phyloP scores from a whole-genome alignment of 2,797 vertebrate genomes.

The Sebastes nivosus region DNA sequence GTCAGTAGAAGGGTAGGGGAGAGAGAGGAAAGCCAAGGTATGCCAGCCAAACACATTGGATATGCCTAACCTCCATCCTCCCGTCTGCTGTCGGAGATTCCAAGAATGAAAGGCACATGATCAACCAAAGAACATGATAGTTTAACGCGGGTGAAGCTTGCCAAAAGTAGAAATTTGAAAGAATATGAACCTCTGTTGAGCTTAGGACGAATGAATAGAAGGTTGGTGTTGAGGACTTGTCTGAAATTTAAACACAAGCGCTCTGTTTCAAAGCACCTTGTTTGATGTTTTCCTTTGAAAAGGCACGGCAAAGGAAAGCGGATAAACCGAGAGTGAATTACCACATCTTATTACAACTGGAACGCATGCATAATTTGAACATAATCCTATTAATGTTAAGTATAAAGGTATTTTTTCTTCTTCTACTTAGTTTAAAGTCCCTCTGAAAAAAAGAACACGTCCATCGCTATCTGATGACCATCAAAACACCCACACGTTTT shows the following conservation, averaged over 20 bases:
- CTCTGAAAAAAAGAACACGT: background rate
- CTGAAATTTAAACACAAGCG: background rate
- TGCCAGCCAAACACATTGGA: constrained; percentile 54
- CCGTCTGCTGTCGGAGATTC: constrained; percentile 21
- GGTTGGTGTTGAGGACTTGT: background rate
- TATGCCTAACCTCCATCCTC: constrained; percentile 56
- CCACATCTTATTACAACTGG: background rate
- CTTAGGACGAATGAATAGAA: background rate
- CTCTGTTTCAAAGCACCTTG: background rate
- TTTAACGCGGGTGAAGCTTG: background rate
- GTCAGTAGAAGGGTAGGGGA: constrained; percentile 57
- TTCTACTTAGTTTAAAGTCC: background rate
- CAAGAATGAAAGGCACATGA: constrained; percentile 47
- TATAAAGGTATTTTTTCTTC: background rate
- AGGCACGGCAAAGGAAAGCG: background rate
- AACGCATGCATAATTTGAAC: background rate
- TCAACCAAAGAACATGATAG: constrained; percentile 38
- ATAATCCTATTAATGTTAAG: background rate
- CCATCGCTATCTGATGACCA: background rate
- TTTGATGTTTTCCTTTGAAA: background rate
- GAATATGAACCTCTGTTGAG: constrained; percentile 4
- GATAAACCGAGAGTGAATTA: background rate
- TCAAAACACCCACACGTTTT: background rate
- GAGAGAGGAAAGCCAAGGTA: constrained; percentile 33
- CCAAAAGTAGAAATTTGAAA: constrained; percentile 16